Conservation (phyloP, 2,113 vertebrate species). For the Syrmaticus mikado region DNA sequence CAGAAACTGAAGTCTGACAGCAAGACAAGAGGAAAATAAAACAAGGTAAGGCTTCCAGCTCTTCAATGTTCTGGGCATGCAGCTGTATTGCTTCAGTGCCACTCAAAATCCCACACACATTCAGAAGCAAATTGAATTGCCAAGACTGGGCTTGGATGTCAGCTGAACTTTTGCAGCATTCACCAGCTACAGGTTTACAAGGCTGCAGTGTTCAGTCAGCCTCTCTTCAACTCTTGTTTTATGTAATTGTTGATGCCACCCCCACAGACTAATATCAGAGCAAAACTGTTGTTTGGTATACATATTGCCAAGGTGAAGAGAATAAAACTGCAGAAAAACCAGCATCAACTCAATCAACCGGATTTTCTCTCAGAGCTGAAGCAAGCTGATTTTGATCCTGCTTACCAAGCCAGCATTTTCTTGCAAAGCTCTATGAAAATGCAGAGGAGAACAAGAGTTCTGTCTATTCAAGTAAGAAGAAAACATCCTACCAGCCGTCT, state of each 20-base stretch:
- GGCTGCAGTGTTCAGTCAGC: neutral
- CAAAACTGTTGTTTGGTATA: neutral
- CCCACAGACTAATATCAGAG: neutral
- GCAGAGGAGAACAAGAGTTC: neutral
- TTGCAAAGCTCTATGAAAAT: neutral
- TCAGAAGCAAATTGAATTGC: neutral
- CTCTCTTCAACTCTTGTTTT: fast-evolving
- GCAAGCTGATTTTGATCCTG: neutral
- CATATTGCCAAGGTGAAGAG: neutral
- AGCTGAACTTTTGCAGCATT: neutral
- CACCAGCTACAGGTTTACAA: neutral
- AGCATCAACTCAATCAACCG: neutral
- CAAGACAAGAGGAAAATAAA: neutral
- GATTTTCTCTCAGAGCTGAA: neutral
- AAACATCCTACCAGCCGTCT: neutral
- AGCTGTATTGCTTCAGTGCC: neutral
- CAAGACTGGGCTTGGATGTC: neutral
- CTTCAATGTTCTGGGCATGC: neutral
- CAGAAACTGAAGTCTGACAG: neutral
- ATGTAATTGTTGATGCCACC: neutral
- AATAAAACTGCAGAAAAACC: neutral
- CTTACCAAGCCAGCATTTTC: neutral
- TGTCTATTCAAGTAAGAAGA: neutral
- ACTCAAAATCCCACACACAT: neutral
- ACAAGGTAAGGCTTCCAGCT: neutral